Evolutionary conservation across 1,140 invertebrate species (phyloP).

Genomic region (Varroa destructor): DNA sequence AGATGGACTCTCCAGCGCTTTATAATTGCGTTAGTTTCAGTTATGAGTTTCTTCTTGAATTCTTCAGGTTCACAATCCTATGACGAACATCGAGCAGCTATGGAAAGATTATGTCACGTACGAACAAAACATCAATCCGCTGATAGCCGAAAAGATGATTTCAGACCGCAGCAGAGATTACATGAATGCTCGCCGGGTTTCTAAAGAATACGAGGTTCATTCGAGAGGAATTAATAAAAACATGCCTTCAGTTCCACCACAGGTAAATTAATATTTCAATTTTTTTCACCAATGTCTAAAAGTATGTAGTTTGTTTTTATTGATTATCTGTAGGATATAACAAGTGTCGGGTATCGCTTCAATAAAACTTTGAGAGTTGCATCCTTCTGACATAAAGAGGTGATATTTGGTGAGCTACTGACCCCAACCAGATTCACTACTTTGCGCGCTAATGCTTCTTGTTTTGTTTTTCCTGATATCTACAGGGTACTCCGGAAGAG

Average conservation of each 20-base stretch:
- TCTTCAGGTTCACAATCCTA: constrained; percentile 77
- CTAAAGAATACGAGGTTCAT: constrained; percentile 86
- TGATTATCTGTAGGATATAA: too few relatives aligned
- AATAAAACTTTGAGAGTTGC: too few relatives aligned
- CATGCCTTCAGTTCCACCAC: constrained; percentile 81
- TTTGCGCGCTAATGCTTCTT: too few relatives aligned
- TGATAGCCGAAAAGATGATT: constrained; percentile 87
- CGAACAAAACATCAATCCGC: constrained; percentile 72
- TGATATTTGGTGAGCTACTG: too few relatives aligned
- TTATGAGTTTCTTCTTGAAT: constrained; percentile 52
- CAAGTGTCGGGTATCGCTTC: too few relatives aligned
- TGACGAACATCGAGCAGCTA: constrained; percentile 88
- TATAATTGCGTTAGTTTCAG: constrained; percentile 41
- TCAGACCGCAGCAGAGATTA: constrained; percentile 82
- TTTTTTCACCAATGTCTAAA: too few relatives aligned
- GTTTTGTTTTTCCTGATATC: too few relatives aligned
- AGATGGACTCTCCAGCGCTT: too few relatives aligned
- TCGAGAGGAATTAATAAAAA: constrained; percentile 87
- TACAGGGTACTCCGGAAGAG: constrained; percentile 67
- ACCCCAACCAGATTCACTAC: too few relatives aligned
- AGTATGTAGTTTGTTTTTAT: too few relatives aligned
- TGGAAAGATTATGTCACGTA: constrained; percentile 95
- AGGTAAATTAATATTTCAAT: neutral
- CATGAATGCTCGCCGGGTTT: constrained; percentile 91
- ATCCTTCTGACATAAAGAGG: too few relatives aligned